Evolutionary conservation across 1,140 invertebrate species (phyloP).

Genomic region (Potamilus streckersoni): DNA sequence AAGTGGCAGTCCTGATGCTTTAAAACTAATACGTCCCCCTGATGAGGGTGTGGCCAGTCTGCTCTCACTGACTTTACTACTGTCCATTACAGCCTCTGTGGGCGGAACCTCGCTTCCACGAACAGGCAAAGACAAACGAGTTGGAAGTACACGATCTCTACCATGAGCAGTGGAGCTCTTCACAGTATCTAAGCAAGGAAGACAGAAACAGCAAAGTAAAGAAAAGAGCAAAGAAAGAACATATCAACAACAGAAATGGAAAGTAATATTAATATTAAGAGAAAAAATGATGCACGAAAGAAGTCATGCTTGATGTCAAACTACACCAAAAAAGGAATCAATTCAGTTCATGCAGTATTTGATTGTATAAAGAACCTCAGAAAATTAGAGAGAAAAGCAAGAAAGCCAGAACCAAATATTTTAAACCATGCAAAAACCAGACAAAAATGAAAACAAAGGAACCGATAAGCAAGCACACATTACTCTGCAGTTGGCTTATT

Average conservation of each 20-base stretch:
- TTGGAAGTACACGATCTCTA: conserved; percentile 54
- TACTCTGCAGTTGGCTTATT: too few relatives aligned
- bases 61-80: conserved; percentile 52
- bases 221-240: conserved; percentile 11
- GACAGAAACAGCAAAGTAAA: neutral
- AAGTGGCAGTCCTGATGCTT: conserved; percentile 59
- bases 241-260: conserved; percentile 26
- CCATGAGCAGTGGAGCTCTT: conserved; percentile 47
- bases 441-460: too few relatives aligned
- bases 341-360: neutral
- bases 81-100: conserved; percentile 46
- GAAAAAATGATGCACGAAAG: conserved; percentile 13
- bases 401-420: too few relatives aligned
- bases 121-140: conserved; percentile 53
- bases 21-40: conserved; percentile 59
- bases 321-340: neutral
- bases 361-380: too few relatives aligned
- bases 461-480: too few relatives aligned
- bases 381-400: too few relatives aligned
- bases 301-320: neutral
- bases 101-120: conserved; percentile 45
- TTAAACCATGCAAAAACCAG: too few relatives aligned
- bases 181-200: conserved; percentile 49
- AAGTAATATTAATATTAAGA: conserved; percentile 25
- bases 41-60: conserved; percentile 61